Conservation (phyloP, 2,888 invertebrate genomes). For the Orthosia gracilis region DNA sequence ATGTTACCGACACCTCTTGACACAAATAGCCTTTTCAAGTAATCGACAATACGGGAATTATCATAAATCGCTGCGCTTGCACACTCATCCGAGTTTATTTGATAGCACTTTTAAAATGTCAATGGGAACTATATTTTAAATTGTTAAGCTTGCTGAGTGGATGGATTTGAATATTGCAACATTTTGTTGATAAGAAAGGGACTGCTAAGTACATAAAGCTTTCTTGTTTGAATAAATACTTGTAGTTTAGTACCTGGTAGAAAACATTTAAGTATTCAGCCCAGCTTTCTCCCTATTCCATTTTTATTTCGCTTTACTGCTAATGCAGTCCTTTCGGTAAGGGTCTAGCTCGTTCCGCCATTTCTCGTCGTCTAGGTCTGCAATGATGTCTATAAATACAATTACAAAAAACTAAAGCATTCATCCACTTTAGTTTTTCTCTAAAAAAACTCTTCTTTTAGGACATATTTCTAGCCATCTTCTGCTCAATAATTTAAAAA, state of each 20-base stretch:
- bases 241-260: not conserved
- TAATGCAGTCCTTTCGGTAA: too few relatives aligned
- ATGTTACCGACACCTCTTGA: slow-evolving; percentile 50
- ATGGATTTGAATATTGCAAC: slow-evolving; percentile 11
- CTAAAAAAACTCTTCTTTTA: too few relatives aligned
- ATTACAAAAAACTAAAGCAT: too few relatives aligned
- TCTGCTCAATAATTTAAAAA: too few relatives aligned
- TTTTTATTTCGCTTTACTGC: too few relatives aligned
- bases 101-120: slow-evolving; percentile 53
- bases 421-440: too few relatives aligned
- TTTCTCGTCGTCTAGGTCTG: too few relatives aligned
- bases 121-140: slow-evolving; percentile 49
- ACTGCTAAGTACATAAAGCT: not conserved
- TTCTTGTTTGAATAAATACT: not conserved
- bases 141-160: slow-evolving; percentile 16
- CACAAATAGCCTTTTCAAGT: slow-evolving; percentile 47
- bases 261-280: too few relatives aligned
- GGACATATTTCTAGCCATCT: too few relatives aligned
- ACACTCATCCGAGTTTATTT: slow-evolving; percentile 43
- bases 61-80: slow-evolving; percentile 53
- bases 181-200: slow-evolving; percentile 12
- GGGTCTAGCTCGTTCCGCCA: too few relatives aligned
- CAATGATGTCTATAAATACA: too few relatives aligned
- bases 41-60: slow-evolving; percentile 49
- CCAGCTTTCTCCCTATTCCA: too few relatives aligned